phyloP scores from a whole-genome alignment of 2,888 invertebrate genomes.

The Leptopilina syphax region DNA sequence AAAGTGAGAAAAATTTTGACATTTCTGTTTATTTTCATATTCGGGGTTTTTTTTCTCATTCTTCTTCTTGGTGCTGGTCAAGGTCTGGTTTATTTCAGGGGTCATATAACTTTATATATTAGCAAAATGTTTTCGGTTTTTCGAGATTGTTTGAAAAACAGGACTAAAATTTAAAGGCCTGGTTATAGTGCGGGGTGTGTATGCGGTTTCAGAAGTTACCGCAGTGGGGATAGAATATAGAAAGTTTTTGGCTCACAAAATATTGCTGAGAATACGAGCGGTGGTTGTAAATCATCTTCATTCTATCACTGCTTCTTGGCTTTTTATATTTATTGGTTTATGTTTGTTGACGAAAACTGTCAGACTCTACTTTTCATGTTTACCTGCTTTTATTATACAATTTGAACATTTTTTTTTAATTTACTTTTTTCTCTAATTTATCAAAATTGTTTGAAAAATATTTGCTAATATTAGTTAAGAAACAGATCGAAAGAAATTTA shows the following conservation, averaged over 20 bases:
- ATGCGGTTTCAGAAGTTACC: conserved; percentile 35
- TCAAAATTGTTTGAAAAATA: too few relatives aligned
- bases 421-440: too few relatives aligned
- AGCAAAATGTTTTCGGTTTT: conserved; percentile 14
- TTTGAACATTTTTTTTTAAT: too few relatives aligned
- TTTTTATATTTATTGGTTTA: conserved; percentile 41
- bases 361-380: not conserved
- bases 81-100: conserved; percentile 2
- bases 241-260: conserved; percentile 20
- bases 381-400: not conserved
- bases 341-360: conserved; percentile 35
- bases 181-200: not conserved
- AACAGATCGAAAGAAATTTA: too few relatives aligned
- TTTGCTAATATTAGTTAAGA: too few relatives aligned
- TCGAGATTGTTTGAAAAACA: conserved; percentile 1
- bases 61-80: conserved; percentile 2
- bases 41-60: not conserved
- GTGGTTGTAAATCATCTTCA: conserved; percentile 33
- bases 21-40: not conserved
- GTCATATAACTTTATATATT: conserved; percentile 31
- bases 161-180: conserved; percentile 6
- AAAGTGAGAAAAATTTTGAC: conserved; percentile 23
- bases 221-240: conserved; percentile 29
- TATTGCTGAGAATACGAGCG: not conserved
- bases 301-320: not conserved